Evolutionary conservation across 2,797 vertebrate species (phyloP).

Genomic region (Myripristis murdjan): DNA sequence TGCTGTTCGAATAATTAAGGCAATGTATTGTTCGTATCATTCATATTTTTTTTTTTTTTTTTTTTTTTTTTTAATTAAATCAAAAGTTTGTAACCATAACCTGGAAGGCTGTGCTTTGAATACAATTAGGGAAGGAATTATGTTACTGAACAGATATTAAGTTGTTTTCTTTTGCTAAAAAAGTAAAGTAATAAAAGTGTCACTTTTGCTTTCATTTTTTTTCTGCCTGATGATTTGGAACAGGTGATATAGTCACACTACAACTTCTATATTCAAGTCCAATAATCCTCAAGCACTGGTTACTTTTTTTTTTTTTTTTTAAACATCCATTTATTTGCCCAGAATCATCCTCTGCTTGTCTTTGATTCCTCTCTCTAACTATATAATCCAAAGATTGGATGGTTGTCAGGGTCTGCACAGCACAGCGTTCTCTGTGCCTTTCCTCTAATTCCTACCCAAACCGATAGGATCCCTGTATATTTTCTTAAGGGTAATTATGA

Average conservation of each 20-base stretch:
- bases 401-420: slow-evolving; percentile 42
- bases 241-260: neutral
- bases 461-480: slow-evolving; percentile 60
- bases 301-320: neutral
- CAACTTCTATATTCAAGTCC: neutral
- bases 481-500: slow-evolving; percentile 73
- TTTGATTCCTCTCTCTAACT: slow-evolving; percentile 33
- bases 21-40: slow-evolving; percentile 91
- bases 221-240: neutral
- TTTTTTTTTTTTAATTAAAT: slow-evolving; percentile 87
- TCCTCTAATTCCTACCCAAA: slow-evolving; percentile 61
- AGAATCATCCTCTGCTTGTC: slow-evolving; percentile 26
- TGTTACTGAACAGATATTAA: slow-evolving; percentile 92
- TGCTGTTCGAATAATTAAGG: slow-evolving; percentile 90
- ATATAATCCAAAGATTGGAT: slow-evolving; percentile 62
- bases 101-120: slow-evolving; percentile 90
- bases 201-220: slow-evolving; percentile 11
- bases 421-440: slow-evolving; percentile 45
- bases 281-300: neutral
- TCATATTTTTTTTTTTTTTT: slow-evolving; percentile 88
- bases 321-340: slow-evolving; percentile 5
- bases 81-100: slow-evolving; percentile 84
- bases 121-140: slow-evolving; percentile 89
- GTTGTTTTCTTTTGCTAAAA: slow-evolving; percentile 92
- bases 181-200: slow-evolving; percentile 90